Evolutionary conservation across 2,113 vertebrate species (phyloP).

Genomic region (Nasalis larvatus): DNA sequence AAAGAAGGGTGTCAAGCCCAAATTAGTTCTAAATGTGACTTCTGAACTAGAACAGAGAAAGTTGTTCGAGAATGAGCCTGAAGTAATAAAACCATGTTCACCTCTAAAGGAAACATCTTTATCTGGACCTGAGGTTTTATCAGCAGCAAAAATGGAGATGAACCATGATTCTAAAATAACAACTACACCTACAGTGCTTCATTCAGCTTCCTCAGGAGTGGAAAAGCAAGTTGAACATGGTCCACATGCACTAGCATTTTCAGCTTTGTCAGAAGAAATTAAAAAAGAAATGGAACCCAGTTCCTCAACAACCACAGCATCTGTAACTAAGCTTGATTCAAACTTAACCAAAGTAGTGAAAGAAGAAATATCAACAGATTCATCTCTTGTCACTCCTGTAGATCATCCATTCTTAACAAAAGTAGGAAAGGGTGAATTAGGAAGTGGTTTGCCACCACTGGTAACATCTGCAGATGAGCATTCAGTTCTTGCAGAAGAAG

Average conservation of each 20-base stretch:
- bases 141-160: conserved; percentile 22
- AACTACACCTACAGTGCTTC: not conserved
- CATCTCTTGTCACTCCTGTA: not conserved
- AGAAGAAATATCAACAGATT: conserved; percentile 43
- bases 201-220: not conserved
- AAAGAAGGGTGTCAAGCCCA: conserved; percentile 53
- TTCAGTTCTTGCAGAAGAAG: conserved; percentile 11
- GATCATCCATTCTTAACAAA: conserved; percentile 14
- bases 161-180: conserved; percentile 8
- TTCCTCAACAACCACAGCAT: not conserved
- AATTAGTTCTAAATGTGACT: conserved; percentile 56
- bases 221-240: not conserved
- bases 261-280: conserved; percentile 34
- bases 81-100: conserved; percentile 39
- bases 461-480: not conserved
- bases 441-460: not conserved
- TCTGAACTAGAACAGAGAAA: conserved; percentile 56
- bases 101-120: conserved; percentile 45
- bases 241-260: not conserved
- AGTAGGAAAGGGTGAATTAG: conserved; percentile 2
- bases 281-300: not conserved
- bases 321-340: conserved; percentile 40
- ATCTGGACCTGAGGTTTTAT: conserved; percentile 36
- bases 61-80: conserved; percentile 29
- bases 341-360: conserved; percentile 1